Evolutionary conservation across 2,797 vertebrate species (phyloP), one percentile per base, ranked within the genome.

Genomic region (Gymnoscopelus braueri): DNA sequence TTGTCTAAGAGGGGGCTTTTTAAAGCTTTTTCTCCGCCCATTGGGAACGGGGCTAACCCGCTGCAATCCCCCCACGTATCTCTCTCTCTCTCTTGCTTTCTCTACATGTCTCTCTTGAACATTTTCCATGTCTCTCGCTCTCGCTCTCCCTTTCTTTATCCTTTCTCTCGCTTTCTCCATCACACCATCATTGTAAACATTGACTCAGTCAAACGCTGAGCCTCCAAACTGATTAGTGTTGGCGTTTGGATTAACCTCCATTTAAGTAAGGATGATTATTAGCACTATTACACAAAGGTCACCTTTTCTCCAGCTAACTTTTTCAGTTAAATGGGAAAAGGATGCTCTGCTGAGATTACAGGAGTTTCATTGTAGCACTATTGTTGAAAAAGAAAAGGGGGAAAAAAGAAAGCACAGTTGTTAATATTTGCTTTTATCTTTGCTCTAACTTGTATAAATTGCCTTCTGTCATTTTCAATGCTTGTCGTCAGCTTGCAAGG

Each of bases 221-320:
- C 87, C 88, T 89, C 87, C 82, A 82, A 86, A 89, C 91, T 91
- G 89, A 92, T 93, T 93, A 90, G 90, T 91, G 87, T 92, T 92
- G 89, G 88, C 84, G 51, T 85, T 89, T 85, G 91, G 91, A 92
- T 93, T 92, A 93, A 90, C 84, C 78, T 81, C 81, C 83, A 86
- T 89, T 91, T 92, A 92, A 92, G 90, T 87, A 87, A 78, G 89
- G 89, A 84, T 91, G 82, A 91, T 88, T 90, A 92, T 91, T 90
- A 89, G 83, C 77, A 68, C 87, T 82, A 88, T 92, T 87, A 90
- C 77, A 84, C 83, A 90, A 87, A 92, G 91, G 91, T 93, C 90
- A 93, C 89, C 90, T 90, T 90, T 90, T 84, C 82, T 71, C 75
- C 64, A 2, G 64, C 80, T 77, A 88, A 91, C 88, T 90, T 92